Conservation (phyloP, 2,113 vertebrate genomes). For the Seriola dumerili region DNA sequence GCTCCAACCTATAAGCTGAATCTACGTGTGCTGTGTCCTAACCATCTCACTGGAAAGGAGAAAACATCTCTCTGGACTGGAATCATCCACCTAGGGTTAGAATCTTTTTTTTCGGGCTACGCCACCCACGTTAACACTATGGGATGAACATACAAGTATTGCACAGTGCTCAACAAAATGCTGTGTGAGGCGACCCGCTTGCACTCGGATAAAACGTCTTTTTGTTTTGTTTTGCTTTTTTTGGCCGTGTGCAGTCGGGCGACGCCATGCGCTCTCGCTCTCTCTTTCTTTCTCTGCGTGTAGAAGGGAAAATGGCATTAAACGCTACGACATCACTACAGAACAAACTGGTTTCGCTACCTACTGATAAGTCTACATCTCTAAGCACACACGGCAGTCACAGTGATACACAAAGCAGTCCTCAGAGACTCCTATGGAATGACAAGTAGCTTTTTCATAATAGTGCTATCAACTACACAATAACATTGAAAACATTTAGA, state of each 20-base stretch:
- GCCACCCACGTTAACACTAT: conserved; percentile 75
- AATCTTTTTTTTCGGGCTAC: conserved; percentile 47
- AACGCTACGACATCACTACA: conserved; percentile 93
- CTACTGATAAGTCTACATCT: conserved; percentile 97
- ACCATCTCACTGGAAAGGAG: conserved; percentile 70
- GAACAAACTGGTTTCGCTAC: conserved; percentile 93
- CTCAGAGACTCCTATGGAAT: conserved; percentile 96
- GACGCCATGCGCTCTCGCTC: conserved; percentile 76
- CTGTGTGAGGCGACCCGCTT: conserved; percentile 88
- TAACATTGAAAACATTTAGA: conserved; percentile 99
- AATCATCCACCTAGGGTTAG: conserved; percentile 46
- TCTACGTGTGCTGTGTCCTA: conserved; percentile 83
- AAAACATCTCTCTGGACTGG: conserved; percentile 59
- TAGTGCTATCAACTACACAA: conserved; percentile 97
- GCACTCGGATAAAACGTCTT: conserved; percentile 52
- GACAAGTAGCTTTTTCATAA: conserved; percentile 96
- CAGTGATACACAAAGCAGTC: conserved; percentile 99
- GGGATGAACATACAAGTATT: conserved; percentile 87
- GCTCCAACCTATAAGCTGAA: conserved; percentile 74
- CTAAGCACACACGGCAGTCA: conserved; percentile 99
- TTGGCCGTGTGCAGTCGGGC: conserved; percentile 83
- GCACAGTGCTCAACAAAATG: conserved; percentile 98
- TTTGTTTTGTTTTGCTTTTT: conserved; percentile 37
- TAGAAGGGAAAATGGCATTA: conserved; percentile 92
- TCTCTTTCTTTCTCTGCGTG: conserved; percentile 82